These are phyloP conservation scores for Philantomba maxwellii DNA, from an alignment of 2,113 vertebrate genomes.

Conservation along the genomic window DNA sequence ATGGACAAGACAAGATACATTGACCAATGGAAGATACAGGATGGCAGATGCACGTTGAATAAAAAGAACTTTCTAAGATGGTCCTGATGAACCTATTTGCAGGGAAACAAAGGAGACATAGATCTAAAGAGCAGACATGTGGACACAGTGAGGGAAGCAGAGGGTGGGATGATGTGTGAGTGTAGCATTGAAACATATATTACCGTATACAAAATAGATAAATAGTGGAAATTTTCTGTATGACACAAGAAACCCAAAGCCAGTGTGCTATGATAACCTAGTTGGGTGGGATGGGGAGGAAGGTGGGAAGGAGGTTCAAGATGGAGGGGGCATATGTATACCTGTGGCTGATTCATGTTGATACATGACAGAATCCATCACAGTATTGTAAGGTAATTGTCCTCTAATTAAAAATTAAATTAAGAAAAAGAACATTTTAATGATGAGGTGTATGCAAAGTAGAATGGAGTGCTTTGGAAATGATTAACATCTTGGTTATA, in stretches of 20 bases:
- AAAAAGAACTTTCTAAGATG: neutral
- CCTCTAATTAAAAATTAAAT: neutral
- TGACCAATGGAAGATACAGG: neutral
- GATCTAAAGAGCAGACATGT: neutral
- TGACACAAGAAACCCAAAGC: neutral
- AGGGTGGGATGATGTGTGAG: neutral
- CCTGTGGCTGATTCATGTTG: neutral
- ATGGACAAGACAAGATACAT: neutral
- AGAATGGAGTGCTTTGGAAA: neutral
- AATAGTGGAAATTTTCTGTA: neutral
- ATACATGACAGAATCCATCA: neutral
- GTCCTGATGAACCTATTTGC: neutral
- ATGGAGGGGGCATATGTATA: neutral
- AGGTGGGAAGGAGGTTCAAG: neutral
- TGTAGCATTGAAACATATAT: neutral
- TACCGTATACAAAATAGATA: rapidly evolving
- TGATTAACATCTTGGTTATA: neutral
- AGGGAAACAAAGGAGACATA: neutral
- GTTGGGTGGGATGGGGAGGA: neutral
- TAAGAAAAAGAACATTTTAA: neutral
- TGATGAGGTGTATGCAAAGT: neutral
- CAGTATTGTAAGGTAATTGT: neutral
- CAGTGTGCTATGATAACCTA: neutral
- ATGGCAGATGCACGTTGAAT: neutral
- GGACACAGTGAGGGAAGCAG: neutral